Percentiles rank a stretch among this genome's conserved stretches.
Conservation (phyloP, 1,140 invertebrate species). For the Mylabris phalerata region DNA sequence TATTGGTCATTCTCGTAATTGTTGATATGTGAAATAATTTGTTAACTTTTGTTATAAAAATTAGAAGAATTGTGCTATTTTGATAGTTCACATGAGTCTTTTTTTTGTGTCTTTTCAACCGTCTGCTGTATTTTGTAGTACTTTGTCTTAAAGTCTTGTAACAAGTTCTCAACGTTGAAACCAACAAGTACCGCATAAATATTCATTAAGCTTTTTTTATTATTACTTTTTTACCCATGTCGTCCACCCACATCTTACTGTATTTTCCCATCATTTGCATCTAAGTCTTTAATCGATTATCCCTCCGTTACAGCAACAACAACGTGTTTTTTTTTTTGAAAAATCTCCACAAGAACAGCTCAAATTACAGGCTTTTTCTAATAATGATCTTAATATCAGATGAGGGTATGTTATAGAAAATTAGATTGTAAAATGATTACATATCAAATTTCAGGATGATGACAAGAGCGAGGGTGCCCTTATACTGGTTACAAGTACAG, state of each 20-base stretch:
- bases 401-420: slow-evolving; percentile 1
- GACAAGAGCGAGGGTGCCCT: not conserved
- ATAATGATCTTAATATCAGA: slow-evolving; percentile 1
- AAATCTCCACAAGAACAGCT: not conserved
- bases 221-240: not conserved
- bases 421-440: slow-evolving; percentile 8
- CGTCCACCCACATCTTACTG: slow-evolving; percentile 5
- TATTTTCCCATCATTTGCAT: slow-evolving; percentile 11
- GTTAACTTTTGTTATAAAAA: too few relatives aligned
- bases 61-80: too few relatives aligned
- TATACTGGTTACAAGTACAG: too few relatives aligned
- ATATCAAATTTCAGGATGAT: slow-evolving; percentile 2
- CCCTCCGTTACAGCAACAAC: not conserved
- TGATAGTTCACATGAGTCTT: too few relatives aligned
- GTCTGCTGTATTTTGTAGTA: slow-evolving; percentile 3
- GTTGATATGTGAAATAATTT: too few relatives aligned
- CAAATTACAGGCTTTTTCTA: slow-evolving; percentile 1
- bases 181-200: slow-evolving; percentile 6
- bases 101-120: too few relatives aligned
- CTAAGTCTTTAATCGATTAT: slow-evolving; percentile 4
- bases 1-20: not conserved
- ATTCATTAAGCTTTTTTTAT: slow-evolving; percentile 4
- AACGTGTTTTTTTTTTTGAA: not conserved
- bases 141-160: slow-evolving; percentile 1
- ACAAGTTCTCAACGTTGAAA: not conserved